A percentile compares a stretch with the other conserved stretches of the same genome.
These are phyloP conservation scores for Lithophane socia DNA, from an alignment of 2,888 invertebrate species.

Conservation along the genomic window DNA sequence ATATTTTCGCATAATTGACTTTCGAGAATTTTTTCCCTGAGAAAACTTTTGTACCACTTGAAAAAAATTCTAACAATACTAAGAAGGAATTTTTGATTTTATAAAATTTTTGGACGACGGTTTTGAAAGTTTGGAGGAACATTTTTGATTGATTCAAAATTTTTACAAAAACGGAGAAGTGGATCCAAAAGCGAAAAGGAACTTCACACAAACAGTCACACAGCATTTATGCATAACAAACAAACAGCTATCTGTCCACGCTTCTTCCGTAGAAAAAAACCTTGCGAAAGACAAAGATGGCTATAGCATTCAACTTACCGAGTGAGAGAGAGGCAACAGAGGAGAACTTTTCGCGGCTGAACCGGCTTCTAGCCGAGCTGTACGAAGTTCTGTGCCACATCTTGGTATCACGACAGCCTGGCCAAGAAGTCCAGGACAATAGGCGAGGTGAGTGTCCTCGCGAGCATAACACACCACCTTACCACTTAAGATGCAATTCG, in stretches of 20 bases:
- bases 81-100: constrained; percentile 22
- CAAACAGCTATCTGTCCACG: constrained; percentile 85
- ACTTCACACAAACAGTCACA: constrained; percentile 74
- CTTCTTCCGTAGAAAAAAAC: constrained; percentile 87
- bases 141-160: constrained; percentile 43
- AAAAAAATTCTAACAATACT: constrained; percentile 26
- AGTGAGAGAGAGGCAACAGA: constrained; percentile 90
- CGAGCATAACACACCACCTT: constrained; percentile 88
- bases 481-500: constrained; percentile 91
- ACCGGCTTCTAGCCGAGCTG: constrained; percentile 90
- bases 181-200: constrained; percentile 68
- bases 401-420: constrained; percentile 88
- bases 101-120: constrained; percentile 35
- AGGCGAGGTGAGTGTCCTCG: constrained; percentile 90
- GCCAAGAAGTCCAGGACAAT: constrained; percentile 86
- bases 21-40: constrained; percentile 51
- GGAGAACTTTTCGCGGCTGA: constrained; percentile 90
- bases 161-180: constrained; percentile 52
- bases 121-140: constrained; percentile 38
- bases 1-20: constrained; percentile 67
- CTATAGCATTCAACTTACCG: constrained; percentile 90
- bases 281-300: constrained; percentile 85
- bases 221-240: constrained; percentile 88
- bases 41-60: constrained; percentile 55
- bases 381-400: constrained; percentile 90